Evolutionary conservation across 1,140 invertebrate genomes (phyloP), one percentile per base, ranked within the genome.

Genomic region (Aphaenogaster rudis): DNA sequence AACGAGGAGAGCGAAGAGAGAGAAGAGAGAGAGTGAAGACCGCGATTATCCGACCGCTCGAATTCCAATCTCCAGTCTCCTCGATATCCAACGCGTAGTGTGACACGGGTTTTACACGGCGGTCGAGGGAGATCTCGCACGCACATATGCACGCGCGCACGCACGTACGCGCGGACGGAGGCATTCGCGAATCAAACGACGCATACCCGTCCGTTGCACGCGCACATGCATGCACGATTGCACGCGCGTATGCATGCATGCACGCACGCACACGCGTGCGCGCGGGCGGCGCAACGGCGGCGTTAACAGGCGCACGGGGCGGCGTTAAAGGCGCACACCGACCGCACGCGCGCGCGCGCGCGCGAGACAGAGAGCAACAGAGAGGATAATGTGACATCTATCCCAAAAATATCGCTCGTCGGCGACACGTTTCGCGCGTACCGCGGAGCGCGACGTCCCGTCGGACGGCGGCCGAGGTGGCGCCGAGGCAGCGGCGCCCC

Each of bases 371-470:
- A 77, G 78, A 78, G 61, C 28, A 28, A 91, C 88, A 54, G 77
- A 74, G 67, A 82, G 11, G 78, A 91, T 88, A 91, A 93, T 92
- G 92, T 93, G 92, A 93, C 92, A 93, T 93, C 92, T 93, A 93
- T 93, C 92, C 92, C 92, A 93, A 93, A 93, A 93, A 93, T 93
- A 93, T 93, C 92, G 91, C 82, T 80, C 15, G 90, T 89, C 87
- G 88, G 77, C 17, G 86, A 74, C 69, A 89, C 81, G 88, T 92
- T 91, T 91, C 87, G 87, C 77, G 69, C 15, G 76, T 88, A 52
- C 42, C 11, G 15, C 50, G 39, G 39, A 50, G 11, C 13, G 48
- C 69, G 71, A 74, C 15, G 45, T 13, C 9, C 33, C 54, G 36
- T 52, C 1, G 52, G 28, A 28, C 28, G 15, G 2, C 5, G 8